Conservation (phyloP, 2,888 invertebrate species). For the Chydorus sphaericus region DNA sequence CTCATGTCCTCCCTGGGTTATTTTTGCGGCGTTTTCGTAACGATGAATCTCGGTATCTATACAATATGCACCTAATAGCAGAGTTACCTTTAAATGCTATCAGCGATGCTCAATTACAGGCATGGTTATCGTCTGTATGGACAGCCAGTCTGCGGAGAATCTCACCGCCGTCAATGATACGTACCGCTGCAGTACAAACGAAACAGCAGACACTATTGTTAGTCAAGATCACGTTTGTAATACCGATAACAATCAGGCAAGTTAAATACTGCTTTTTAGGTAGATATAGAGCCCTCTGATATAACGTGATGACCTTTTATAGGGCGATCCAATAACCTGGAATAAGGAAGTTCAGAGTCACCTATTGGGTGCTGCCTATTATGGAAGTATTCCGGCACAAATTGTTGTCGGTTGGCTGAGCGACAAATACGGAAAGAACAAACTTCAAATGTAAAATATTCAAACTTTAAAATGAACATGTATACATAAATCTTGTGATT, state of each 20-base stretch:
- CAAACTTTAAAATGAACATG: too few relatives aligned
- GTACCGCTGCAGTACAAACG: too few relatives aligned
- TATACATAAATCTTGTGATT: neutral
- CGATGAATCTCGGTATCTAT: neutral
- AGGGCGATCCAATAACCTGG: constrained; percentile 36
- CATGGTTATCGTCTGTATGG: too few relatives aligned
- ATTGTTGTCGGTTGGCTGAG: neutral
- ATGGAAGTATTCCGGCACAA: neutral
- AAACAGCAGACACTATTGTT: too few relatives aligned
- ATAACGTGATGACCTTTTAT: too few relatives aligned
- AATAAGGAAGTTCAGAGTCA: constrained; percentile 34
- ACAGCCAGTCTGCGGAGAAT: too few relatives aligned
- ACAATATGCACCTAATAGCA: neutral
- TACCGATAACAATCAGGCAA: neutral
- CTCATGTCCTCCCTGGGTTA: constrained; percentile 29
- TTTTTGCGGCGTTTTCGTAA: constrained; percentile 16
- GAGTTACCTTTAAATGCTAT: neutral
- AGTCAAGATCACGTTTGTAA: neutral
- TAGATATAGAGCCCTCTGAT: too few relatives aligned
- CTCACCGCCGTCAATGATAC: too few relatives aligned
- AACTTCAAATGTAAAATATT: neutral
- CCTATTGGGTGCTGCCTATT: constrained; percentile 2
- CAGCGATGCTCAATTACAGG: neutral
- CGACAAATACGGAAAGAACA: constrained; percentile 2
- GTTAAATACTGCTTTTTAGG: too few relatives aligned